Evolutionary conservation across 2,888 invertebrate genomes (phyloP).

Genomic region (Notodonta ziczac): DNA sequence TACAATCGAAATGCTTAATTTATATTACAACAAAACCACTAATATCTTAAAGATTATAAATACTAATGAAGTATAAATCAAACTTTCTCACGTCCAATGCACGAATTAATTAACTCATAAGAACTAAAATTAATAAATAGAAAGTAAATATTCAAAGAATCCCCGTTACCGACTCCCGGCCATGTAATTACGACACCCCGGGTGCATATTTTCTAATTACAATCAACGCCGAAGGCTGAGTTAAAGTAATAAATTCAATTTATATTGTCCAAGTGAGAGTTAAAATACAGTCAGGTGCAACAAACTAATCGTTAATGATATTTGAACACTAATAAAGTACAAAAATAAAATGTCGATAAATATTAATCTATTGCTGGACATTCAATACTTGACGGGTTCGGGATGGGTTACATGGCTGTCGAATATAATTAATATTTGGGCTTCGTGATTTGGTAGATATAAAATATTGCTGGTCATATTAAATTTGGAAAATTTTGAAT

Average conservation of each 20-base stretch:
- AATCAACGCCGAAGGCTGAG: constrained; percentile 54
- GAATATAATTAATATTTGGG: not conserved
- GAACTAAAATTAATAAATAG: constrained; percentile 57
- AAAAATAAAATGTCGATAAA: constrained; percentile 77
- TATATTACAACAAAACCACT: not conserved
- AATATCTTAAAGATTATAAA: constrained; percentile 9
- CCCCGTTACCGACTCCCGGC: constrained; percentile 51
- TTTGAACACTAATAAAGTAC: constrained; percentile 77
- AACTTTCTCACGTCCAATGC: constrained; percentile 51
- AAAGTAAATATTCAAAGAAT: constrained; percentile 66
- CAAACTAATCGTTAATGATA: constrained; percentile 77
- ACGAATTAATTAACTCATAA: constrained; percentile 67
- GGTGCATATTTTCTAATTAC: constrained; percentile 59
- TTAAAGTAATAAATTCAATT: constrained; percentile 43
- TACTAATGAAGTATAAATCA: constrained; percentile 37
- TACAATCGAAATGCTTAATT: not conserved
- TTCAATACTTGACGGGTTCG: constrained; percentile 56
- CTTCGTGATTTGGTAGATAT: not conserved
- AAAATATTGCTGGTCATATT: too few species aligned
- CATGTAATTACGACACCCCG: constrained; percentile 61
- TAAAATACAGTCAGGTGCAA: constrained; percentile 59
- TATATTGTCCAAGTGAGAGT: constrained; percentile 38
- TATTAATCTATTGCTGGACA: constrained; percentile 74
- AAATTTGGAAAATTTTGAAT: too few species aligned
- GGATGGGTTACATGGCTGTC: constrained; percentile 55